Percentiles rank a stretch among this genome's conserved stretches.
These are phyloP conservation scores for Hypanus sabinus DNA, from an alignment of 2,113 vertebrate genomes.

Conservation along the genomic window DNA sequence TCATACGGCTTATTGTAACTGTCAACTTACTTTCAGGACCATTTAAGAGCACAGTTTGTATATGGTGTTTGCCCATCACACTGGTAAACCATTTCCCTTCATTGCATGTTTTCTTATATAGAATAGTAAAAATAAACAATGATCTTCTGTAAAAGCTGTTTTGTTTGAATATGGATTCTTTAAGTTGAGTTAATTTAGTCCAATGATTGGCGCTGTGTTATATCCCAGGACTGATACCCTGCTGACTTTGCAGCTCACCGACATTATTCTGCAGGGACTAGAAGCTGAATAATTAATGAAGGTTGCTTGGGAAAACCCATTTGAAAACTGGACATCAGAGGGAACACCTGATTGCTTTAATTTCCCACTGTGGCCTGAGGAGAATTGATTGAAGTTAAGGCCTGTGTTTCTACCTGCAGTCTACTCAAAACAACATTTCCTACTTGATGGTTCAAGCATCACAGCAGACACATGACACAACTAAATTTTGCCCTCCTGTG, in stretches of 20 bases:
- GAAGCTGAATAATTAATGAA: background rate
- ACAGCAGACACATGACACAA: background rate
- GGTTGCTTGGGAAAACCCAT: background rate
- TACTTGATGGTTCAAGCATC: background rate
- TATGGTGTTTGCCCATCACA: background rate
- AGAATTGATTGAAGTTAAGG: background rate
- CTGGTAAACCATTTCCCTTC: background rate
- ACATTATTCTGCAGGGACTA: background rate
- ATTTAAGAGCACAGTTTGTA: background rate
- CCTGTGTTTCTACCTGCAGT: background rate
- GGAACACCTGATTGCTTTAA: background rate
- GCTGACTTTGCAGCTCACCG: background rate
- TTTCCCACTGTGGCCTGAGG: background rate
- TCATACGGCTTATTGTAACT: too few relatives aligned
- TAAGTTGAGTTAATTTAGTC: background rate
- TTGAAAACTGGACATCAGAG: background rate
- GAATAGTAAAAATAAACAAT: background rate
- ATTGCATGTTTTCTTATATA: background rate
- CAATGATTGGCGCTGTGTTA: background rate
- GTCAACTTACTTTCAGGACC: too few relatives aligned
- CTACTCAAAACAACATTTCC: background rate
- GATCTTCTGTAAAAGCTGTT: background rate
- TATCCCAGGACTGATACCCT: background rate
- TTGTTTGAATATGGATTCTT: background rate
- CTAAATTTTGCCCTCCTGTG: too few relatives aligned